Evolutionary conservation across 2,797 vertebrate genomes (phyloP), one percentile per base, ranked within the genome.

Genomic region (Enteromius viviparus): DNA sequence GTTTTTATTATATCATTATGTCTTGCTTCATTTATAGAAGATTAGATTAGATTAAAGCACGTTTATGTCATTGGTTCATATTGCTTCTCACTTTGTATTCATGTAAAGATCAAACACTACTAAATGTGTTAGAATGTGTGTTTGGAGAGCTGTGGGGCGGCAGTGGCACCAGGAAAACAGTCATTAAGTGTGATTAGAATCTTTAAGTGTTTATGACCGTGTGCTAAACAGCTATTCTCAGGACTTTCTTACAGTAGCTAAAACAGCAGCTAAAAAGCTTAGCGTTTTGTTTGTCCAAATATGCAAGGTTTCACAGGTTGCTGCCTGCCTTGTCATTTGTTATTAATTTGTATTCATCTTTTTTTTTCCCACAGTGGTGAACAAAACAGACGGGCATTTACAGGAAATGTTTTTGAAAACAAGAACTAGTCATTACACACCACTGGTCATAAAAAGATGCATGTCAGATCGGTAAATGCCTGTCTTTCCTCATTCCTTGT

Each of bases 121-220:
- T 40, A 60, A 80, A 5, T 14, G 26, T 64, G 60, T 86, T 84
- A 77, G 11, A 19, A 69, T 80, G 29, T 23, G 34, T 60, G 74
- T 58, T 37, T 60, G 78, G 60, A 26, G 68, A 26, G 68, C 69
- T 66, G 45, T 49, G 23, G 40, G 29, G 42, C 17, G 45, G 60
- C 75, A 68, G 68, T 69, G 70, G 76, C 76, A 89, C 87, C 88
- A 91, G 92, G 91, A 93, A 92, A 85, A 86, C 86, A 85, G 89
- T 90, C 91, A 92, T 93, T 93, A 91, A 91, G 90, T 85, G 76
- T 83, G 89, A 92, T 93, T 91, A 92, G 34, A 78, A 78, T 81
- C 68, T 65, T 42, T 3, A 29, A 72, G 74, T 40, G 58, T 53
- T 58, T 66, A 69, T 69, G 37, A 64, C 65, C 69, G 21, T 83